Base-by-base conservation (phyloP, 2,113 vertebrate species). In the Mormyrus lacerda region DNA sequence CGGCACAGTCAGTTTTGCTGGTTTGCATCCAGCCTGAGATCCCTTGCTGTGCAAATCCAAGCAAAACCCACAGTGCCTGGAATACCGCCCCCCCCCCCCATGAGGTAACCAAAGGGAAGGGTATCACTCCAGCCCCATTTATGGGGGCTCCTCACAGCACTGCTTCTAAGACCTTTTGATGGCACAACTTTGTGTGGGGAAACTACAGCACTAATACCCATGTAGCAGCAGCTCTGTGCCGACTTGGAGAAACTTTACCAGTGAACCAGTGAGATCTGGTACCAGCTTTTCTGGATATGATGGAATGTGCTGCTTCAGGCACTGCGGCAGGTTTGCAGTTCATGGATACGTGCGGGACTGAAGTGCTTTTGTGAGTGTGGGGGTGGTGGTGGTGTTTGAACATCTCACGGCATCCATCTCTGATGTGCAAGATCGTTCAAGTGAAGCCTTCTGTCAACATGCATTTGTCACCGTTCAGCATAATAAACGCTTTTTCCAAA, bases 21-120 rank as follows among this genome's bases (percentile, higher is more conserved):
- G 97, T 97, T 97, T 99, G 98, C 97, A 96, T 95, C 95, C 97
- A 98, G 98, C 97, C 94, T 96, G 86, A 87, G 58, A 51, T 19
- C 85, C 89, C 89, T 86, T 93, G 97, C 97, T 98, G 97, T 98
- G 97, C 97, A 98, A 98, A 98, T 97, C 97, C 96, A 97, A 97
- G 97, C 98, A 97, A 97, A 97, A 98, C 97, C 97, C 96, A 95
- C 92, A 91, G 96, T 96, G 93, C 92, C 94, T 88, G 92, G 90
- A 91, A 91, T 84, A 73, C 82, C 83, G 91, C 55, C 50, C 76
- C 51, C 19, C 50, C 45, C 61, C 69, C 9, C 9, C 65, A 24
- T 88, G 15, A 17, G 45, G 58, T 44, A 45, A 48, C 11, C 19
- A 89, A 90, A 51, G 31, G 65, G 85, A 5, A 8, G 24, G 2